These are phyloP conservation scores for Craseonycteris thonglongyai DNA, from an alignment of 2,113 vertebrate species.

Conservation along the genomic window DNA sequence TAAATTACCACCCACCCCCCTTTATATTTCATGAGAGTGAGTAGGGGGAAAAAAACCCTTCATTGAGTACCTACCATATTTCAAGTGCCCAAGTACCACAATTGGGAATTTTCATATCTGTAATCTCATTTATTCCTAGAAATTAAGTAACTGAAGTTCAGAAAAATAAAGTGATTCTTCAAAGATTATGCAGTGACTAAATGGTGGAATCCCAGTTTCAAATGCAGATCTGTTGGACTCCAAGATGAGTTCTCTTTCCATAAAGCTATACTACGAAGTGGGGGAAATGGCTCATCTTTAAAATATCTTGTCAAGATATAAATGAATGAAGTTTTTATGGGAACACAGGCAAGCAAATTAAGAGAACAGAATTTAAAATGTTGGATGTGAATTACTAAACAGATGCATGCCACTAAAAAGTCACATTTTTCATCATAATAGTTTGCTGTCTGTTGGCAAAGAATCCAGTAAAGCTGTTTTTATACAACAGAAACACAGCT, in stretches of 20 bases:
- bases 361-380: conserved; percentile 50
- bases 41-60: background rate
- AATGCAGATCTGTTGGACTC: background rate
- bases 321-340: background rate
- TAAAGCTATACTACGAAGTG: background rate
- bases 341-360: background rate
- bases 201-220: background rate
- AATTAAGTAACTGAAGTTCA: background rate
- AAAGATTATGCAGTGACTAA: background rate
- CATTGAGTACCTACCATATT: background rate
- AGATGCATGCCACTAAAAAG: conserved; percentile 52
- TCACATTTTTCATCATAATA: conserved; percentile 59
- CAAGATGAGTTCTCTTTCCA: background rate
- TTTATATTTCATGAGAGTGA: background rate
- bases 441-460: conserved; percentile 50
- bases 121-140: background rate
- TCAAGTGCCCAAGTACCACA: background rate
- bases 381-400: conserved; percentile 51
- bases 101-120: background rate
- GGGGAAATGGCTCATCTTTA: background rate
- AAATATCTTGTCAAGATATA: background rate
- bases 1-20: background rate
- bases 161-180: background rate
- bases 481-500: conserved; percentile 45
- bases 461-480: conserved; percentile 32